phyloP scores from a whole-genome alignment of 2,113 vertebrate species.

The Ceyx margarethae region DNA sequence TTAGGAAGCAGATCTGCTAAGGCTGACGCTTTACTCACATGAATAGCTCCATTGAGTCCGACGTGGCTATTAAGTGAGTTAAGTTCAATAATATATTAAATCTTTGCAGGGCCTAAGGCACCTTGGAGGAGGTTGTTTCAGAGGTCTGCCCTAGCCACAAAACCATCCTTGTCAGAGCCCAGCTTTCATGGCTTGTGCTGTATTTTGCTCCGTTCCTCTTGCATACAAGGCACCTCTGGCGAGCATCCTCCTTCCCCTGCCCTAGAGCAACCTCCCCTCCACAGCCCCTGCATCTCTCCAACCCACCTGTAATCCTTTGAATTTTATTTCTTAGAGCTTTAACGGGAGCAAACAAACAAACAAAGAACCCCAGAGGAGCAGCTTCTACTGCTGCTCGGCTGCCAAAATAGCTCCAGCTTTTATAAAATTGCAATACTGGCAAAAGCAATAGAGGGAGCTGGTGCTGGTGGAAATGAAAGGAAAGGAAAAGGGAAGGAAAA shows the following conservation, averaged over 20 bases:
- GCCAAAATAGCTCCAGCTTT: background rate
- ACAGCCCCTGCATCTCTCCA: background rate
- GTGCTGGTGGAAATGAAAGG: background rate
- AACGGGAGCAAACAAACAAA: background rate
- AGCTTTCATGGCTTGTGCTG: background rate
- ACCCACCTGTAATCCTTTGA: background rate
- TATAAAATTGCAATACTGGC: background rate
- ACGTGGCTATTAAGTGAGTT: conserved; percentile 19
- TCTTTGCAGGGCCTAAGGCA: conserved; percentile 40
- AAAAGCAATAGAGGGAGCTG: conserved; percentile 44
- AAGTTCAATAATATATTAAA: conserved; percentile 39
- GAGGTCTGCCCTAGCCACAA: background rate
- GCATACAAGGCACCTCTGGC: rapidly evolving
- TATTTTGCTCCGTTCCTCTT: background rate
- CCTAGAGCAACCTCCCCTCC: background rate
- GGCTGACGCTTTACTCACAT: background rate
- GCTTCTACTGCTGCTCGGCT: background rate
- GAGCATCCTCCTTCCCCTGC: background rate
- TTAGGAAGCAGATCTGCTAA: conserved; percentile 40
- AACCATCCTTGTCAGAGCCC: background rate
- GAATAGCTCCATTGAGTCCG: conserved; percentile 47
- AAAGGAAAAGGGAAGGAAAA: background rate
- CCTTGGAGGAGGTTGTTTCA: background rate
- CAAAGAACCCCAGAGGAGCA: background rate
- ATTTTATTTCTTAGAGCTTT: background rate